phyloP scores from a whole-genome alignment of 2,797 vertebrate species.

The Rhinatrema bivittatum region DNA sequence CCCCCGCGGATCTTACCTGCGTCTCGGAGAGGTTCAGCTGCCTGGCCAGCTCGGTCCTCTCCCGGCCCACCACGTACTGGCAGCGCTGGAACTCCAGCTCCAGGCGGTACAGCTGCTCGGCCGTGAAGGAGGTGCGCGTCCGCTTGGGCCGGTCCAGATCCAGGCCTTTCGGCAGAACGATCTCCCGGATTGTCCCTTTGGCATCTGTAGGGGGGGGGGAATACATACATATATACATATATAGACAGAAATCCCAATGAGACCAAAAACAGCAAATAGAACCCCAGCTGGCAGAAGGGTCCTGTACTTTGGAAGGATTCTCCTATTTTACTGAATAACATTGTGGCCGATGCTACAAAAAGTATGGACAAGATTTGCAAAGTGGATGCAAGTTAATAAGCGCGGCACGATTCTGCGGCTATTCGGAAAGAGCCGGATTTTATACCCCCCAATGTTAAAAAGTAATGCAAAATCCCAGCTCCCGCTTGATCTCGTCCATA shows the following conservation, averaged over 20 bases:
- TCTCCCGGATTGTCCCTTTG: constrained; percentile 94
- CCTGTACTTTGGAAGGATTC: too few relatives aligned
- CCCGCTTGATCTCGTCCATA: too few relatives aligned
- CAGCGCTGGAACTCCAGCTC: constrained; percentile 94
- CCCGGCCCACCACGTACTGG: constrained; percentile 91
- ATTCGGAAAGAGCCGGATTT: neutral
- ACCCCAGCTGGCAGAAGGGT: too few relatives aligned
- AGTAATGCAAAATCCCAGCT: too few relatives aligned
- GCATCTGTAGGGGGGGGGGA: constrained; percentile 64
- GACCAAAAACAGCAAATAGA: neutral
- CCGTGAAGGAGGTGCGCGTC: constrained; percentile 91
- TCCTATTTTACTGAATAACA: too few relatives aligned
- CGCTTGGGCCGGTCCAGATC: constrained; percentile 93
- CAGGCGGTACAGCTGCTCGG: constrained; percentile 89
- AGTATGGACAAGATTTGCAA: neutral
- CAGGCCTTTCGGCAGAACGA: constrained; percentile 87
- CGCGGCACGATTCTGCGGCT: too few relatives aligned
- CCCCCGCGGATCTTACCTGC: constrained; percentile 82
- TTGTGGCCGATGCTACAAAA: neutral
- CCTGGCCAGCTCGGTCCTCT: constrained; percentile 82
- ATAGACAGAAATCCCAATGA: rapidly evolving
- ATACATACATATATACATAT: neutral
- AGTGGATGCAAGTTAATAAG: too few relatives aligned
- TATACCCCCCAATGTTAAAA: too few relatives aligned
- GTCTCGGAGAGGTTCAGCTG: constrained; percentile 92